Evolutionary conservation across 2,797 vertebrate genomes (phyloP), one percentile per base, ranked within the genome.

Genomic region (Choloepus didactylus): DNA sequence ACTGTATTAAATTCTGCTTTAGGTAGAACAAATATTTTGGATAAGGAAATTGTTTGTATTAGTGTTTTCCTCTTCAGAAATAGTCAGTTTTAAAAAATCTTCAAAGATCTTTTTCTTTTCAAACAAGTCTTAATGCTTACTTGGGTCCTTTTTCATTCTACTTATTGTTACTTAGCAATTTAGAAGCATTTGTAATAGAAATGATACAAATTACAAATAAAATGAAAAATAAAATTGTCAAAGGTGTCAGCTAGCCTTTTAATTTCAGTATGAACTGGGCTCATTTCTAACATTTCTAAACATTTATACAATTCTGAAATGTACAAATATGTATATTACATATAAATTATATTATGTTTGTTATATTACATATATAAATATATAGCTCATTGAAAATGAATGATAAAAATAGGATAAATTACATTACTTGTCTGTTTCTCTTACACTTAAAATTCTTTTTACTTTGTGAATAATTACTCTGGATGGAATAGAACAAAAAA

Each of bases 281-380:
- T 76, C 54, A 56, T 89, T 94, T 95, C 35, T 82, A 83, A 93
- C 88, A 87, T 35, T 75, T 79, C 11, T 91, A 54, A 73, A 62
- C 66, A 91, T 93, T 82, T 94, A 6, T 59, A 8, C 62, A 77
- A 76, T 93, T 94, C 23, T 89, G 87, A 59, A 89, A 82, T 73
- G 83, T 19, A 62, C 9, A 25, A 89, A 16, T 69, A 31, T 66
- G 31, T n/a, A 16, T n/a, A 31, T 31, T n/a, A 31, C 4, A 64
- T 64, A 64, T 60, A 60, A 25, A 60, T 54, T 54, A 51, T 12
- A 11, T 54, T 54, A 54, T 31, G 41, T 35, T 66, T 38, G 9
- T 72, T 73, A 10, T 69, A 54, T 79, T 92, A 35, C 1, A 87
- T 70, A 86, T 66, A 29, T 83, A 84, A 79, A 66, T 38, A 70